Percentiles rank a stretch among this genome's conserved stretches.
Evolutionary conservation across 2,888 invertebrate species (phyloP).

Genomic region (Euzophera pinguis): DNA sequence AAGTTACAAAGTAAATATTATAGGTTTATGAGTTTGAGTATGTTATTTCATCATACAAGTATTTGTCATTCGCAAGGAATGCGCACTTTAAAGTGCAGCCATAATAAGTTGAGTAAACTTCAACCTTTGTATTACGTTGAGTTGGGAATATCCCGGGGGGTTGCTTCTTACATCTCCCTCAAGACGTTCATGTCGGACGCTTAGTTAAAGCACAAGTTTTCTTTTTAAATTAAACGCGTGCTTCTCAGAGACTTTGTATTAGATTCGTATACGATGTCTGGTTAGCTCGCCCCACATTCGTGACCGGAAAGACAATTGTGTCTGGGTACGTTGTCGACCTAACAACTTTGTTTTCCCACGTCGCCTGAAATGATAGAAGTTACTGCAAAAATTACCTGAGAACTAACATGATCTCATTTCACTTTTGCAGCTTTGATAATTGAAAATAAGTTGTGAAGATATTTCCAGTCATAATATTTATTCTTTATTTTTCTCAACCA

Average conservation of each 20-base stretch:
- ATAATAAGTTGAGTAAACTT: constrained; percentile 6
- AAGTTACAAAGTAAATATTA: no score
- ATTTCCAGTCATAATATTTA: neutral
- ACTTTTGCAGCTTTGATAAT: neutral
- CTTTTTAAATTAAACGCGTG: constrained; percentile 12
- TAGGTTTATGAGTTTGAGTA: no score
- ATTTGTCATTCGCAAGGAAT: neutral
- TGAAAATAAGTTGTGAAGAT: neutral
- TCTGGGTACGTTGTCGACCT: constrained; percentile 1
- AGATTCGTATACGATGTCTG: constrained; percentile 11
- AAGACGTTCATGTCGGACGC: constrained; percentile 2
- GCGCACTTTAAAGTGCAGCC: constrained; percentile 13
- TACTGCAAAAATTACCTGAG: constrained; percentile 10
- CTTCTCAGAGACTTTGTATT: constrained; percentile 5
- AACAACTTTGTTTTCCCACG: constrained; percentile 16
- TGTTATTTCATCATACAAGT: neutral
- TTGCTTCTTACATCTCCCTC: neutral
- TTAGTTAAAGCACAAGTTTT: constrained; percentile 6
- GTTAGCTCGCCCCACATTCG: constrained; percentile 11
- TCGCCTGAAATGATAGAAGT: constrained; percentile 8
- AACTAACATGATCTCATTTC: constrained; percentile 2
- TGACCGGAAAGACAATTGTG: constrained; percentile 13
- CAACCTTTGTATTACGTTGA: constrained; percentile 2
- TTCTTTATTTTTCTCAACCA: neutral
- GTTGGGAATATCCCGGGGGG: neutral